These are phyloP conservation scores for Baronia brevicornis DNA, from an alignment of 2,888 invertebrate species.

Conservation along the genomic window DNA sequence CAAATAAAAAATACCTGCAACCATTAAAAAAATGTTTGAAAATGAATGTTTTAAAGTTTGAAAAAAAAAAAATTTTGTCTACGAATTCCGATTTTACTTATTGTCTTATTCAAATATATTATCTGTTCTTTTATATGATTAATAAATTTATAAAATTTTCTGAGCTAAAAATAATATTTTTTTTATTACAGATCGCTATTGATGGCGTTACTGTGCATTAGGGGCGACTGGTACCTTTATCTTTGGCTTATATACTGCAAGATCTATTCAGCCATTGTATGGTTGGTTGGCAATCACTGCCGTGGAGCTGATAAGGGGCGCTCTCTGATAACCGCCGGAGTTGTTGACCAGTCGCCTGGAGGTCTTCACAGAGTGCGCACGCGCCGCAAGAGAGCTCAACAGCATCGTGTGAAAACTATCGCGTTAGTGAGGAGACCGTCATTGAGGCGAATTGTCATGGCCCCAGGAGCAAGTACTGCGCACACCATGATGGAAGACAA, in stretches of 20 bases:
- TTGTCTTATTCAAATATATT: too few species aligned
- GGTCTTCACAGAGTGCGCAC: constrained; percentile 66
- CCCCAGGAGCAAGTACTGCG: constrained; percentile 73
- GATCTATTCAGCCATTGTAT: constrained; percentile 60
- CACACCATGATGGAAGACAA: constrained; percentile 73
- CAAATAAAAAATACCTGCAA: too few species aligned
- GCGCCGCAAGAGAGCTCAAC: constrained; percentile 57
- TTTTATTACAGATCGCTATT: constrained; percentile 63
- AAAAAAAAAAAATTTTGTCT: too few species aligned
- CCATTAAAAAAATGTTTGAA: too few species aligned
- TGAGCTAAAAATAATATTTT: too few species aligned
- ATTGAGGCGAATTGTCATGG: constrained; percentile 70
- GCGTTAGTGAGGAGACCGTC: constrained; percentile 64
- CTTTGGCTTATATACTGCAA: constrained; percentile 63
- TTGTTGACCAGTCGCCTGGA: constrained; percentile 57
- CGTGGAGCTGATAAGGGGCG: constrained; percentile 65
- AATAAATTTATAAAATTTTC: too few species aligned
- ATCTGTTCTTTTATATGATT: too few species aligned
- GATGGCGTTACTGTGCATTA: constrained; percentile 64
- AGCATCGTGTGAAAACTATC: constrained; percentile 52
- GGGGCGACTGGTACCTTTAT: constrained; percentile 58
- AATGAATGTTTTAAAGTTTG: too few species aligned
- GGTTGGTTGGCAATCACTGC: constrained; percentile 67
- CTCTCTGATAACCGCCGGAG: constrained; percentile 63
- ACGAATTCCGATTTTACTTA: too few species aligned